These are phyloP conservation scores for Nyctibius bracteatus DNA, from an alignment of 2,113 vertebrate genomes.

Conservation along the genomic window DNA sequence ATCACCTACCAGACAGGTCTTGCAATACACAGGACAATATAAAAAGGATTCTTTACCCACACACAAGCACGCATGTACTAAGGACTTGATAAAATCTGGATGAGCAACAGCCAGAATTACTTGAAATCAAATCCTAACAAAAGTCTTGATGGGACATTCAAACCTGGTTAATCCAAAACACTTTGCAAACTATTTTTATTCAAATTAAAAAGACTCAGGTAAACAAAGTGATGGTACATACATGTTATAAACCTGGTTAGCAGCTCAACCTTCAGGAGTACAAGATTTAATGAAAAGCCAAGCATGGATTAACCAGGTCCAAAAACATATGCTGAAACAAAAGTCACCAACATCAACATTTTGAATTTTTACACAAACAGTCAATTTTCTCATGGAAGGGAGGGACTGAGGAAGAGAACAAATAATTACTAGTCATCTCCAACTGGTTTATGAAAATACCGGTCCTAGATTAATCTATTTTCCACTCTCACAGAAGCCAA, in stretches of 20 bases:
- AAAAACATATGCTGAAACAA: conserved; percentile 66
- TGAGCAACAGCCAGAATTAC: neutral
- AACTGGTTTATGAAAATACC: conserved; percentile 64
- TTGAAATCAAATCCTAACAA: conserved; percentile 35
- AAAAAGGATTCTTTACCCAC: neutral
- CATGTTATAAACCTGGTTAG: conserved; percentile 72
- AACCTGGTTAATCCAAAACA: conserved; percentile 78
- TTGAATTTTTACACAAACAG: conserved; percentile 63
- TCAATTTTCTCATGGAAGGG: conserved; percentile 59
- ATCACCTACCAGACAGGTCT: neutral
- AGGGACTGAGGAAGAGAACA: conserved; percentile 60
- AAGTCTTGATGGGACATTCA: conserved; percentile 67
- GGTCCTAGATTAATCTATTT: conserved; percentile 56
- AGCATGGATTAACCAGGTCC: conserved; percentile 73
- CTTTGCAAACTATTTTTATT: conserved; percentile 84
- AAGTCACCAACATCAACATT: conserved; percentile 54
- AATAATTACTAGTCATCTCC: conserved; percentile 48
- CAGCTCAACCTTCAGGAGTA: conserved; percentile 69
- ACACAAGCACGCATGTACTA: neutral
- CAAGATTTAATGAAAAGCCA: conserved; percentile 74
- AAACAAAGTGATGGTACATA: conserved; percentile 81
- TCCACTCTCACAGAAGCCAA: conserved; percentile 59
- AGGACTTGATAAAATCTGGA: neutral
- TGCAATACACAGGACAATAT: neutral
- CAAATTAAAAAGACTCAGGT: conserved; percentile 79